phyloP scores from a whole-genome alignment of 2,797 vertebrate genomes.

The Clarias fuscus region DNA sequence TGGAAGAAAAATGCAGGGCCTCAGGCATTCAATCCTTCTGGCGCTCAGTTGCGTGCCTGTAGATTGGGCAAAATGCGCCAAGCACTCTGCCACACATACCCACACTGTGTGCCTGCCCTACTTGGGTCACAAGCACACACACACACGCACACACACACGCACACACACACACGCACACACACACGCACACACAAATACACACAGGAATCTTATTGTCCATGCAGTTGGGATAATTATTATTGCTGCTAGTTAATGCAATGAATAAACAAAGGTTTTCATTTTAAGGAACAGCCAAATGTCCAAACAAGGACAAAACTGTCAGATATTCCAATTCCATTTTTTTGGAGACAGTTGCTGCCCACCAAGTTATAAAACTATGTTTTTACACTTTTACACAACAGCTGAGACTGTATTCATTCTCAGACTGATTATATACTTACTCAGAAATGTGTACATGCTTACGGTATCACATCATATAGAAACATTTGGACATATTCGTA shows the following conservation, averaged over 20 bases:
- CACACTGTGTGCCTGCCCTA: background rate
- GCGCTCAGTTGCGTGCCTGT: constrained; percentile 45
- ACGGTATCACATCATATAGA: background rate
- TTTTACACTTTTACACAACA: background rate
- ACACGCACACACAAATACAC: background rate
- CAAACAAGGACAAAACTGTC: background rate
- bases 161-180: background rate
- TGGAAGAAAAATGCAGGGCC: constrained; percentile 52
- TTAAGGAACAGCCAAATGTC: background rate
- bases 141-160: background rate
- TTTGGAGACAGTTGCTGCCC: background rate
- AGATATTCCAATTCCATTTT: background rate
- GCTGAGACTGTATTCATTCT: background rate
- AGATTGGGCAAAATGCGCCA: constrained; percentile 24
- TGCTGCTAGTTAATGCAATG: background rate
- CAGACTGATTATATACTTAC: background rate
- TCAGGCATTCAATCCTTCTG: constrained; percentile 60
- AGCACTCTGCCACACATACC: constrained; percentile 8
- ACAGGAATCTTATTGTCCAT: background rate
- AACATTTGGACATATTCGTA: background rate
- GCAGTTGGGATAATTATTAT: background rate
- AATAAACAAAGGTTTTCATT: background rate
- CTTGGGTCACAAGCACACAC: background rate
- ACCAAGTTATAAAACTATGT: background rate
- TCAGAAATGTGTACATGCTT: background rate